Evolutionary conservation across 2,797 vertebrate species (phyloP).

Genomic region (Helostoma temminkii): DNA sequence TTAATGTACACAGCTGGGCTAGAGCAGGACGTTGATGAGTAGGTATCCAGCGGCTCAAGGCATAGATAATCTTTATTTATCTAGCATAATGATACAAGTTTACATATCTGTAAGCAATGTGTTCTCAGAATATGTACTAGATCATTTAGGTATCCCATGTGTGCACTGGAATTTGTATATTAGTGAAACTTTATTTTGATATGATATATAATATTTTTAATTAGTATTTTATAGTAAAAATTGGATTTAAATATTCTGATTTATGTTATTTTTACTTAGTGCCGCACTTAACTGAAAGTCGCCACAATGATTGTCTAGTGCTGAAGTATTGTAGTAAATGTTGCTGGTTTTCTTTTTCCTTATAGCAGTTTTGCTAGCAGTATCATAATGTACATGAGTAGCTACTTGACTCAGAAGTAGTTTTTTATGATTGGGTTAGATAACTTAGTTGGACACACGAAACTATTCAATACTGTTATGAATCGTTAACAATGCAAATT

Average conservation of each 20-base stretch:
- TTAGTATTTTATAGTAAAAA: background rate
- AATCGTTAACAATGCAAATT: background rate
- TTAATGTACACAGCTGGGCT: background rate
- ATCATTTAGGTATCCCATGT: background rate
- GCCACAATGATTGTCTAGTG: background rate
- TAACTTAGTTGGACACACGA: background rate
- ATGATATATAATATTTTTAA: background rate
- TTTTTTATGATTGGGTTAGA: background rate
- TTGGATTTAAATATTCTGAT: background rate
- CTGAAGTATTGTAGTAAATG: too few relatives aligned
- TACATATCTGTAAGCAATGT: background rate
- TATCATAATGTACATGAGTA: too few relatives aligned
- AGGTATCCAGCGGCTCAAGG: too few relatives aligned
- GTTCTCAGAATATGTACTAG: too few relatives aligned
- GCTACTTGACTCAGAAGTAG: background rate
- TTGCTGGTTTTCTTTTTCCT: too few relatives aligned
- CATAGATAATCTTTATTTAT: background rate
- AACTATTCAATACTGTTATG: background rate
- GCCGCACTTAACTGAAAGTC: background rate
- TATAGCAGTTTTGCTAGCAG: too few relatives aligned
- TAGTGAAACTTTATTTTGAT: too few relatives aligned
- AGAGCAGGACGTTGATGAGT: too few relatives aligned
- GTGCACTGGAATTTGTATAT: background rate
- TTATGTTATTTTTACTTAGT: background rate
- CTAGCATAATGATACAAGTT: background rate